Evolutionary conservation across 2,797 vertebrate species (phyloP).

Genomic region (Cuniculus paca): DNA sequence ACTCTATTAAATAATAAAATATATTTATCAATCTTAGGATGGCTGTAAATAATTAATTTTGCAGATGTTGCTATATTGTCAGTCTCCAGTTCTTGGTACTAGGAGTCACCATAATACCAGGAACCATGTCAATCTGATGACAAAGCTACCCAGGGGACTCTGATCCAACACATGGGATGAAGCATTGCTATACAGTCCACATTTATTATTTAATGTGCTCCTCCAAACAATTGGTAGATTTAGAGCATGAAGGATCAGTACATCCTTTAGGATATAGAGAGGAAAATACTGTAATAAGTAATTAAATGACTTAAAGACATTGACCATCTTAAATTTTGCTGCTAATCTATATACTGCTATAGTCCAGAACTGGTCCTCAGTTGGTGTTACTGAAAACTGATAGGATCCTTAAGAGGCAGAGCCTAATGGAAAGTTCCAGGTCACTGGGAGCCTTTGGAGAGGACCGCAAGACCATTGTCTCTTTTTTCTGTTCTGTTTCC

Average conservation of each 20-base stretch:
- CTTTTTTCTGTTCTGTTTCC: background rate
- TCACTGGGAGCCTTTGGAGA: background rate
- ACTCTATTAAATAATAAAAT: background rate
- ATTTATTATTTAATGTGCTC: background rate
- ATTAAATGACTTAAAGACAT: background rate
- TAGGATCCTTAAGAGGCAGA: background rate
- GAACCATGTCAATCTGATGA: background rate
- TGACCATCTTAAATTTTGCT: background rate
- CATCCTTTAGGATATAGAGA: background rate
- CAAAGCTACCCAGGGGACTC: background rate
- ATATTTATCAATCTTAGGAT: background rate
- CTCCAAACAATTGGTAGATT: background rate
- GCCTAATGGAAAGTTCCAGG: background rate
- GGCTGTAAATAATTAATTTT: background rate
- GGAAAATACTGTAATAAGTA: background rate
- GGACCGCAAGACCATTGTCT: too few species aligned
- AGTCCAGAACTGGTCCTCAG: too few species aligned
- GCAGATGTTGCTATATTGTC: background rate
- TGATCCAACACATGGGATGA: background rate
- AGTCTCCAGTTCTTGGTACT: background rate
- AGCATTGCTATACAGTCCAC: background rate
- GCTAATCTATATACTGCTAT: background rate
- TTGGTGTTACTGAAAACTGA: background rate
- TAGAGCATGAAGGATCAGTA: background rate
- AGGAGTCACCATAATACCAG: background rate